phyloP scores from a whole-genome alignment of 2,888 invertebrate genomes.

The Mayetiola destructor region DNA sequence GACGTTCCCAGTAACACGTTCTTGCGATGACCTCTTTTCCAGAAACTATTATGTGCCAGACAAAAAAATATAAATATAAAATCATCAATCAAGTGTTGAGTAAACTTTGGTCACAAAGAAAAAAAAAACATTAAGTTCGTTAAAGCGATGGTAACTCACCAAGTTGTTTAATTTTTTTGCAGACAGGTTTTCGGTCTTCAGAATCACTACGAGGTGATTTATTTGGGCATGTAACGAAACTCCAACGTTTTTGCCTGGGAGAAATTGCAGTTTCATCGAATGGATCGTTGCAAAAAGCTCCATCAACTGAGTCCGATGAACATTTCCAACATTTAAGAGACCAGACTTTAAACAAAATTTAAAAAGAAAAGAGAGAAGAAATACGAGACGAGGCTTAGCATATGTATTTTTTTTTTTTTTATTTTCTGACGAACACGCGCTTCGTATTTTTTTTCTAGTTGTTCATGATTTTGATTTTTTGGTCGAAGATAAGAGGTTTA shows the following conservation, averaged over 20 bases:
- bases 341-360: not conserved
- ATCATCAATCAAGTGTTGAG: not conserved
- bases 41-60: conserved; percentile 28
- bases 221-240: conserved; percentile 37
- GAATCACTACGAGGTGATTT: conserved; percentile 23
- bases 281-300: conserved; percentile 55
- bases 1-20: conserved; percentile 34
- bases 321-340: conserved; percentile 64
- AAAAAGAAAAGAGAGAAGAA: too few relatives aligned
- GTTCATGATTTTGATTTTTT: too few relatives aligned
- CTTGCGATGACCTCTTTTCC: conserved; percentile 33
- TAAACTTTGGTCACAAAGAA: not conserved
- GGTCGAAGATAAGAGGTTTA: too few relatives aligned
- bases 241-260: conserved; percentile 35
- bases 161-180: conserved; percentile 60
- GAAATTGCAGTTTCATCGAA: conserved; percentile 43
- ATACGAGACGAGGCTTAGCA: too few relatives aligned
- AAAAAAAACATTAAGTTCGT: not conserved
- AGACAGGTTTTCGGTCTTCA: conserved; percentile 40
- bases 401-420: too few relatives aligned
- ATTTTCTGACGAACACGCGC: too few relatives aligned
- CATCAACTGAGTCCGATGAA: conserved; percentile 47
- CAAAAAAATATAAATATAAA: not conserved
- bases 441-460: too few relatives aligned
- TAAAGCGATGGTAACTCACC: conserved; percentile 39